Conservation (phyloP, 2,888 invertebrate genomes). For the Ennomos erosarius region DNA sequence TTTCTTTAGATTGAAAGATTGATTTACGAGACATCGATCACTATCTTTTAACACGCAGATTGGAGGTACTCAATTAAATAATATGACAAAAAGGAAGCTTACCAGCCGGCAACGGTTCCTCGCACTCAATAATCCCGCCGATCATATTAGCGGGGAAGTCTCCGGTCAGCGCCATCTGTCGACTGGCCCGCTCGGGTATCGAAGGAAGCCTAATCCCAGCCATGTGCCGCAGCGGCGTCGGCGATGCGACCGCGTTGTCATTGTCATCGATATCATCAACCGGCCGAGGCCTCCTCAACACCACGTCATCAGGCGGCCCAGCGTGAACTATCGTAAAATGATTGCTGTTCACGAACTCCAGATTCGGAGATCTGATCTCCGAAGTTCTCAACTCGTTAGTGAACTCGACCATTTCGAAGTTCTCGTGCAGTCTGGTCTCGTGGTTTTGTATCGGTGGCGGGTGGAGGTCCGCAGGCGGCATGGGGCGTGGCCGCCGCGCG, state of each 20-base stretch:
- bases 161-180: slow-evolving; percentile 84
- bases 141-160: slow-evolving; percentile 83
- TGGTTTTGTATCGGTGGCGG: slow-evolving; percentile 78
- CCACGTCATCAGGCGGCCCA: slow-evolving; percentile 79
- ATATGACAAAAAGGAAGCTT: slow-evolving; percentile 28
- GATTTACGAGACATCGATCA: too few species aligned
- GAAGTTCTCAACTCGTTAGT: slow-evolving; percentile 79
- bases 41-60: too few species aligned
- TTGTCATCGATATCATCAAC: slow-evolving; percentile 74
- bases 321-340: slow-evolving; percentile 84
- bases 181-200: slow-evolving; percentile 89
- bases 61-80: neutral
- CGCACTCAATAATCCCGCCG: slow-evolving; percentile 86
- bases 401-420: slow-evolving; percentile 80
- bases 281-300: slow-evolving; percentile 75
- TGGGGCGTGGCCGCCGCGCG: slow-evolving; percentile 87
- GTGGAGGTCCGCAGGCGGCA: slow-evolving; percentile 84
- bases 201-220: slow-evolving; percentile 92
- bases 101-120: slow-evolving; percentile 95
- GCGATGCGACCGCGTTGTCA: slow-evolving; percentile 81
- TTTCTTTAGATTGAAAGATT: too few species aligned
- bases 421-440: slow-evolving; percentile 56
- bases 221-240: slow-evolving; percentile 88
- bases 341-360: slow-evolving; percentile 85
- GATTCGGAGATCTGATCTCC: slow-evolving; percentile 82